Evolutionary conservation across 2,797 vertebrate genomes (phyloP).

Genomic region (Malacoraja senta): DNA sequence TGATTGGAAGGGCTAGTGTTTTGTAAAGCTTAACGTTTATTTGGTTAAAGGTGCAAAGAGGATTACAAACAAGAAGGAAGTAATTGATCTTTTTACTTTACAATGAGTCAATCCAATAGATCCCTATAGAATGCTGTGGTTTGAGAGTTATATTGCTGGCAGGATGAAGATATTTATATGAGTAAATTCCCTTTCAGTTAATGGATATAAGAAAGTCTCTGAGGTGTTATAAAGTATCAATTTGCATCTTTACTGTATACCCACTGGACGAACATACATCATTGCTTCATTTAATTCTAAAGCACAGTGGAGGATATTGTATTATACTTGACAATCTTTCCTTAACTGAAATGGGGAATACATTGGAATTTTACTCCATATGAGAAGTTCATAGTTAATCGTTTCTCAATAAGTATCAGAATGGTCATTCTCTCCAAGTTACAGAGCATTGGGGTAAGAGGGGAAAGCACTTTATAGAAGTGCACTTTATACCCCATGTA

Average conservation of each 20-base stretch:
- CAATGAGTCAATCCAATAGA: background rate
- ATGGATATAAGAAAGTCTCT: background rate
- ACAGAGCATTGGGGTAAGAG: too few relatives aligned
- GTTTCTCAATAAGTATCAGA: background rate
- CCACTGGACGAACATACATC: background rate
- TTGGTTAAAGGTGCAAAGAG: background rate
- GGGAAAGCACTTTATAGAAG: too few relatives aligned
- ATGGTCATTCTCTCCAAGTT: too few relatives aligned
- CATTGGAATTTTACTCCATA: background rate
- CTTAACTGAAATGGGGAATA: background rate
- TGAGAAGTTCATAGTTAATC: background rate
- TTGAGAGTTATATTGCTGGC: background rate
- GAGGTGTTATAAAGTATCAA: background rate
- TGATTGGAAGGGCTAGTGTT: background rate
- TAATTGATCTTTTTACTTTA: too few relatives aligned
- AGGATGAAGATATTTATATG: background rate
- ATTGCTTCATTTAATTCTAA: background rate
- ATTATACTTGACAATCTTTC: background rate
- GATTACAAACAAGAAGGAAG: background rate
- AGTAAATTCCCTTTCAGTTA: background rate
- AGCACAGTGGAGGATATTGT: too few relatives aligned
- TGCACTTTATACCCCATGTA: too few relatives aligned
- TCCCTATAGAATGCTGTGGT: background rate
- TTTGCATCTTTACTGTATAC: background rate
- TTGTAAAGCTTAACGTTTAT: too few relatives aligned